phyloP scores from a whole-genome alignment of 2,797 vertebrate genomes.

The Mallotus villosus region DNA sequence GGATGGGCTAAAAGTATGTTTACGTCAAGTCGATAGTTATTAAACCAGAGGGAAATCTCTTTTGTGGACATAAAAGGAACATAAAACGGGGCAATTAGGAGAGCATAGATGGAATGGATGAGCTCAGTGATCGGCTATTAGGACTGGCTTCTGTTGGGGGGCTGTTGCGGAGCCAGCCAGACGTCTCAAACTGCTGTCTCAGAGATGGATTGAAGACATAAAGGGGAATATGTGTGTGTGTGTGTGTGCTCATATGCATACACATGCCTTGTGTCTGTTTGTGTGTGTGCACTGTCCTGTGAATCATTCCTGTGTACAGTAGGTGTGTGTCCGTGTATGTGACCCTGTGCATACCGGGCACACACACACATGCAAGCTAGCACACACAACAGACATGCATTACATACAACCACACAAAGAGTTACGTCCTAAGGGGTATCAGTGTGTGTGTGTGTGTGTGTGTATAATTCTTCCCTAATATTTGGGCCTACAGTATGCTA shows the following conservation, averaged over 20 bases:
- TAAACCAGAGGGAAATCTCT: background rate
- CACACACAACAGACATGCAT: no score
- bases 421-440: background rate
- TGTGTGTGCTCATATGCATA: background rate
- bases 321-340: no score
- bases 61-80: background rate
- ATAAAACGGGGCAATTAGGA: background rate
- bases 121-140: background rate
- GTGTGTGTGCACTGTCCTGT: no score
- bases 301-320: no score
- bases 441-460: background rate
- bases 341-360: no score
- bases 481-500: background rate
- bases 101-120: background rate
- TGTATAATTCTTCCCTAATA: background rate
- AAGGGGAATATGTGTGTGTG: background rate
- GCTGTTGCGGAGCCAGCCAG: background rate
- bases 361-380: no score
- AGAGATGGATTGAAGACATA: background rate
- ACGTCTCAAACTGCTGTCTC: background rate
- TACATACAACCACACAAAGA: no score
- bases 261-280: no score
- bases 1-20: background rate
- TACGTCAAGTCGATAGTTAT: constrained; percentile 3
- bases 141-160: background rate